Evolutionary conservation across 2,888 invertebrate genomes (phyloP), one percentile per base, ranked within the genome.

Genomic region (Microplitis manilae): DNA sequence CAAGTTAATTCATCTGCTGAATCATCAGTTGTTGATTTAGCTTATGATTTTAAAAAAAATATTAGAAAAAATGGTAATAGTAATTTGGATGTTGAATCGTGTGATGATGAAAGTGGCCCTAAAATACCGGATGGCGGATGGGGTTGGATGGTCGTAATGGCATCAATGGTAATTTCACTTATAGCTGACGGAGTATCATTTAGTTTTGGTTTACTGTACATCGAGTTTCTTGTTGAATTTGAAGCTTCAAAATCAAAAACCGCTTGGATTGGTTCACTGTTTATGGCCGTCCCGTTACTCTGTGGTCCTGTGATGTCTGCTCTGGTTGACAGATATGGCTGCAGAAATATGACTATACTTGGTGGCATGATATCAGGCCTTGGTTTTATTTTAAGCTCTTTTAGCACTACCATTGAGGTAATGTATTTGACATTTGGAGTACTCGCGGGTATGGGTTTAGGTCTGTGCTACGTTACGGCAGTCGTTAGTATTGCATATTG

Each of bases 151-250:
- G 95, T 98, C 1, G 97, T 98, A 0, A 89, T 95, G 61, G 94
- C 97, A 4, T 96, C 97, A 0, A 93, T 98, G 82, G 88, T 96
- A 64, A 94, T 97, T 77, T 97, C 97, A 20, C 93, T 97, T 91
- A 95, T 98, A 70, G 96, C 97, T 61, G 98, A 98, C 89, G 98
- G 98, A 0, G 94, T 98, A 76, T 96, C 96, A 72, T 97, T 98
- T 89, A 96, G 97, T 1, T 98, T 98, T 88, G 98, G 98, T 0
- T 91, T 98, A 17, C 92, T 98, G 7, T 97, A 95, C 86, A 94
- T 95, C 0, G 95, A 97, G 85, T 94, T 98, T 84, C 91, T 96
- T 68, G 92, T 94, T 68, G 94, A 96, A 85, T 98, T 97, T 87
- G 91, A 93, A 76, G 95, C 95, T 41, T 95, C 95, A 64, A 96